Evolutionary conservation across 2,797 vertebrate species (phyloP), one percentile per base, ranked within the genome.

Genomic region (Dallia pectoralis): DNA sequence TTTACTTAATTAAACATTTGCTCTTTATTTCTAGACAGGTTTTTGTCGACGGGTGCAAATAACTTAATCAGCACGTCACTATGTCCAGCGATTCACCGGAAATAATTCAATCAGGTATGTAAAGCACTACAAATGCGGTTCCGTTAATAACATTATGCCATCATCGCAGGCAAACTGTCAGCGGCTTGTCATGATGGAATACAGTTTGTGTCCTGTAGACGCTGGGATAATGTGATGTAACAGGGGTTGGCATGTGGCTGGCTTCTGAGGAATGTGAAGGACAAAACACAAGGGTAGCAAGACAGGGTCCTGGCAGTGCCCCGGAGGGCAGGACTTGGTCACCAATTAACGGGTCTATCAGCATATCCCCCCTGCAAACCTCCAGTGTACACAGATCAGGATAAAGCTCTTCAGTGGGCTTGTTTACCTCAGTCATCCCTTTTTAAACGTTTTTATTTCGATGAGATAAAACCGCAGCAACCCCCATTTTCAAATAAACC

Each of bases 71-170:
- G 87, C 47, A 70, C 69, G 79, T 87, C 84, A 84, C 80, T 71
- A 61, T 79, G 88, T 90, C 87, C 86, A 86, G 81, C 87, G 87
- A 82, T 89, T 91, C 86, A 79, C 85, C 78, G 86, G 81, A 85
- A 87, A 86, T 94, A 93, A 94, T 94, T 85, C 75, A 87, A 93
- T 94, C 85, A 89, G 65, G 83, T 91, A 92, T 93, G 91, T 90
- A 92, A 93, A 93, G 87, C 84, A 69, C 74, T 81, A 85, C 74
- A 91, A 93, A 94, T 93, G 83, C 81, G 65, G 87, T 94, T 91
- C 90, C 69, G 74, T 53, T 85, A 91, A 93, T 85, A 79, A 85
- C 82, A 93, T 94, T 91, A 87, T 81, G 83, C 82, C 25, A 27
- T 84, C 88, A 86, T 90, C 87, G 87, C 88, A 85, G 80, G 84